Evolutionary conservation across 2,888 invertebrate genomes (phyloP).

Genomic region (Euproctis similis): DNA sequence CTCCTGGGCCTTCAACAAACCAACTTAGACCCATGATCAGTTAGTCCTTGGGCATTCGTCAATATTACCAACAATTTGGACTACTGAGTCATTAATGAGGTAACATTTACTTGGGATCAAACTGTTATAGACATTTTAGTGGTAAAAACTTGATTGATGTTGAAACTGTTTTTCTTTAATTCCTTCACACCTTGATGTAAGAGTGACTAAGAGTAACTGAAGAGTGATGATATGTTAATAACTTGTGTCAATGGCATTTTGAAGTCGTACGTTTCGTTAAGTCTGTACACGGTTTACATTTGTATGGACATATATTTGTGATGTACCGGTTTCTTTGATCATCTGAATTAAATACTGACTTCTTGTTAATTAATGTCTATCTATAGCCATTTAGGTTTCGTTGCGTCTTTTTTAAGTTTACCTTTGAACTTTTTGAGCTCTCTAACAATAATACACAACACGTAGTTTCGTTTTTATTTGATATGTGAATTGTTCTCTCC

Average conservation of each 20-base stretch:
- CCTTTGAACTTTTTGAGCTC: conserved; percentile 44
- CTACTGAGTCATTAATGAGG: conserved; percentile 36
- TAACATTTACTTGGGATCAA: conserved; percentile 64
- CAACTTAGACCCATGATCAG: conserved; percentile 29
- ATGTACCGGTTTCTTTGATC: conserved; percentile 24
- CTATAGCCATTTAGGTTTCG: conserved; percentile 37
- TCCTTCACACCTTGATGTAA: conserved; percentile 19
- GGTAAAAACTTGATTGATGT: conserved; percentile 32
- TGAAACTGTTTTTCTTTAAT: conserved; percentile 19
- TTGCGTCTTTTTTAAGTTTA: conserved; percentile 47
- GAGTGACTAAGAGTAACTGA: conserved; percentile 7
- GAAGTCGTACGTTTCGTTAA: conserved; percentile 42
- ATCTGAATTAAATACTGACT: conserved; percentile 25
- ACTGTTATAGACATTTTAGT: conserved; percentile 42
- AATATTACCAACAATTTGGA: conserved; percentile 27
- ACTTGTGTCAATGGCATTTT: conserved; percentile 37
- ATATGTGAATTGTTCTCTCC: no score
- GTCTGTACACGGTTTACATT: conserved; percentile 47
- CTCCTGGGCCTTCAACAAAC: conserved; percentile 16
- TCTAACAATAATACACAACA: conserved; percentile 37
- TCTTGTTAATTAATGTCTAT: conserved; percentile 25
- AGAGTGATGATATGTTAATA: conserved; percentile 10
- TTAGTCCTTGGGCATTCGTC: conserved; percentile 35
- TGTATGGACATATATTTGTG: conserved; percentile 31
- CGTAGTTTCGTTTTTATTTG: no score